phyloP scores from a whole-genome alignment of 2,888 invertebrate genomes.

The Caenorhabditis sinica region DNA sequence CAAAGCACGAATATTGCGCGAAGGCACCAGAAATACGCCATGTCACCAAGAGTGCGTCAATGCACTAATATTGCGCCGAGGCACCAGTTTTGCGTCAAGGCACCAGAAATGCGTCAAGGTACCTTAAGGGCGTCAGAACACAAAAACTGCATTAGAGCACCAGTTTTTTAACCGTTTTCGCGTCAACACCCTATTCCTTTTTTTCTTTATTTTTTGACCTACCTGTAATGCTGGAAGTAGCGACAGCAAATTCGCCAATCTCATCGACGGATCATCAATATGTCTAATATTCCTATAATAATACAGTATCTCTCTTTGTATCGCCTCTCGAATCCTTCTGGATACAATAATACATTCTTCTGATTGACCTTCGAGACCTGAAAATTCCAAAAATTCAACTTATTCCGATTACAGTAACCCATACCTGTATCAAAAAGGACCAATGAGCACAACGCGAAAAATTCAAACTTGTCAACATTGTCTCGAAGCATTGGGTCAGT shows the following conservation, averaged over 20 bases:
- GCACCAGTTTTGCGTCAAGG: too few relatives aligned
- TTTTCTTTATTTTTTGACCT: too few relatives aligned
- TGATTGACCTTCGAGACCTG: constrained; percentile 69
- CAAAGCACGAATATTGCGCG: not conserved
- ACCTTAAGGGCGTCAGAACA: too few relatives aligned
- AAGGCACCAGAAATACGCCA: too few relatives aligned
- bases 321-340: constrained; percentile 47
- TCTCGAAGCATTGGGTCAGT: constrained; percentile 68
- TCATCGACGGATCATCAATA: constrained; percentile 61
- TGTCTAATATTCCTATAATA: constrained; percentile 63
- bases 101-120: not conserved
- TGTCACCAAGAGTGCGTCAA: too few relatives aligned
- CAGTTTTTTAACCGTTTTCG: too few relatives aligned
- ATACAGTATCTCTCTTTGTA: constrained; percentile 66
- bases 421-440: constrained; percentile 72
- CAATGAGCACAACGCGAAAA: constrained; percentile 67
- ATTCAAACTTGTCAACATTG: constrained; percentile 66
- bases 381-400: too few relatives aligned
- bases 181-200: too few relatives aligned
- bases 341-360: constrained; percentile 64
- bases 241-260: constrained; percentile 67
- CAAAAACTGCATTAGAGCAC: too few relatives aligned
- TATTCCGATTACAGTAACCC: too few relatives aligned
- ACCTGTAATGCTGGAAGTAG: constrained; percentile 70
- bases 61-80: too few relatives aligned